phyloP scores from a whole-genome alignment of 2,888 invertebrate genomes.

The Lomographa bimaculata region DNA sequence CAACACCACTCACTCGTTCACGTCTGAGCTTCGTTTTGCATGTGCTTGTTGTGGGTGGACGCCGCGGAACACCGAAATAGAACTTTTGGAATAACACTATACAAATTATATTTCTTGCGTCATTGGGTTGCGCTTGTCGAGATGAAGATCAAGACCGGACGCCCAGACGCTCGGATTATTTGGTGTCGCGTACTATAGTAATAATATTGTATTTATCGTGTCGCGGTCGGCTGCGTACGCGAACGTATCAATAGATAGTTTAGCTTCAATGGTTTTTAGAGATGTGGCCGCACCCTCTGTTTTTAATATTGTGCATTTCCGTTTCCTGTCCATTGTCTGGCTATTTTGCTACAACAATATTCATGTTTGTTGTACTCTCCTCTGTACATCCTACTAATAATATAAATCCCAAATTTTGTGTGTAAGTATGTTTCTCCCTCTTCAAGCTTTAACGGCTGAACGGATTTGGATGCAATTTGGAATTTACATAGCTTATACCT shows the following conservation, averaged over 20 bases:
- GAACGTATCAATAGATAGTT: conserved; percentile 23
- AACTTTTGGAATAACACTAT: conserved; percentile 79
- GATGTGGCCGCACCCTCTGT: conserved; percentile 19
- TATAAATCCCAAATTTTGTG: too few species aligned
- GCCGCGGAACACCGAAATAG: conserved; percentile 75
- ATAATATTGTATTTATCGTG: conserved; percentile 12
- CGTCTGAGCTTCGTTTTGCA: conserved; percentile 61
- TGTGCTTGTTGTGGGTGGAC: conserved; percentile 62
- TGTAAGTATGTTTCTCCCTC: too few species aligned
- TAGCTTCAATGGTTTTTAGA: conserved; percentile 17
- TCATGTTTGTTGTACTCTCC: not conserved
- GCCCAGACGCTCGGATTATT: conserved; percentile 31
- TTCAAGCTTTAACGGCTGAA: too few species aligned
- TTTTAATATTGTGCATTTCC: conserved; percentile 27
- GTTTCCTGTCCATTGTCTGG: conserved; percentile 18
- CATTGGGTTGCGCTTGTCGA: conserved; percentile 62
- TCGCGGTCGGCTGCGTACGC: conserved; percentile 11
- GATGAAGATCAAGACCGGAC: conserved; percentile 71
- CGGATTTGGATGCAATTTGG: too few species aligned
- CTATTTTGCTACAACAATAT: conserved; percentile 13
- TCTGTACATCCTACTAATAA: too few species aligned
- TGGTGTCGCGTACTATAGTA: conserved; percentile 22
- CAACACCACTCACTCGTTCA: conserved; percentile 60
- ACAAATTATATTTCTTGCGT: conserved; percentile 79
- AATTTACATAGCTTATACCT: too few species aligned